phyloP scores from a whole-genome alignment of 2,888 invertebrate genomes.

The Lumbricus terrestris region DNA sequence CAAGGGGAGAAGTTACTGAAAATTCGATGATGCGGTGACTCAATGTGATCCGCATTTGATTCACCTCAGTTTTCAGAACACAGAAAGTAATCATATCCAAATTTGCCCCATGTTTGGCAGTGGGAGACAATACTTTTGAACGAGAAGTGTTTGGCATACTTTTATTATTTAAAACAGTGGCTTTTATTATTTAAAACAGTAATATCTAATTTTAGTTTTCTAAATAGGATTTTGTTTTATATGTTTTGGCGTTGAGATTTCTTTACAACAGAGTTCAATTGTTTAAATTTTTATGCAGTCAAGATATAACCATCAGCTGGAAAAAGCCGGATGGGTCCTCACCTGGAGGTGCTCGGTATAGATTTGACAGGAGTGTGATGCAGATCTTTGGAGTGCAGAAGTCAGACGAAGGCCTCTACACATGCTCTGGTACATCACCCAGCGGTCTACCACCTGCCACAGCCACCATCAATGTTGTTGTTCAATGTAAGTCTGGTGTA shows the following conservation, averaged over 20 bases:
- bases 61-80: not conserved
- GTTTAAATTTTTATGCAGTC: not conserved
- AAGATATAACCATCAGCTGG: conserved; percentile 12
- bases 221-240: not conserved
- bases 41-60: not conserved
- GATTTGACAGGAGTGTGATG: not conserved
- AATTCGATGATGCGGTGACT: not conserved
- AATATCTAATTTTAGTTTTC: not conserved
- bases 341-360: not conserved
- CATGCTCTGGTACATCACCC: conserved; percentile 21
- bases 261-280: not conserved
- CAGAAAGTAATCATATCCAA: not conserved
- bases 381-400: conserved; percentile 15
- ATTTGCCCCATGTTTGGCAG: not conserved
- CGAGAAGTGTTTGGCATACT: not conserved
- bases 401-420: conserved; percentile 19
- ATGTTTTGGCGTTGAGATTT: not conserved
- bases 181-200: not conserved
- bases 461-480: conserved; percentile 10
- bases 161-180: not conserved
- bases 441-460: not conserved
- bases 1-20: not conserved
- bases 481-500: conserved; percentile 15
- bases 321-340: not conserved
- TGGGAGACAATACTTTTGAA: not conserved